phyloP scores from a whole-genome alignment of 2,888 invertebrate genomes.

The Drosophila buzzatii region DNA sequence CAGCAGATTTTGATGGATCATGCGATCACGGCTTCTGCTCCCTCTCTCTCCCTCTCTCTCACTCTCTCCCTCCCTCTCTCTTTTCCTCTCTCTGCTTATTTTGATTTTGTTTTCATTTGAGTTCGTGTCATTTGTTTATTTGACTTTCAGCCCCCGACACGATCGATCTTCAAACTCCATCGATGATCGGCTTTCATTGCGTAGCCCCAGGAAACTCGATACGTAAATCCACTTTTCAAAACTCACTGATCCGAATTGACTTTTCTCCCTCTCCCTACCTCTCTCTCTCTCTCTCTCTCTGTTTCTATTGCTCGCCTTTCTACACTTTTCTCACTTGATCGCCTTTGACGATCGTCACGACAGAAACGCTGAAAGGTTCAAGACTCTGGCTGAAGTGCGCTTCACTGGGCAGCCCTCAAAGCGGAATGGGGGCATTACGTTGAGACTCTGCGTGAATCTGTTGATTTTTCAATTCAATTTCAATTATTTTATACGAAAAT shows the following conservation, averaged over 20 bases:
- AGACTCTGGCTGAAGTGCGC: conserved; percentile 6
- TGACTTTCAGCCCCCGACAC: conserved; percentile 5
- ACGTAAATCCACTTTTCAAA: conserved; percentile 29
- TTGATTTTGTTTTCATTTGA: conserved; percentile 36
- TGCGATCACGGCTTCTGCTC: conserved; percentile 39
- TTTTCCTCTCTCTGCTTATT: background rate
- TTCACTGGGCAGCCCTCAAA: background rate
- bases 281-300: conserved; percentile 3
- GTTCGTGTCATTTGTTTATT: conserved; percentile 33
- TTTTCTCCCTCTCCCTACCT: conserved; percentile 31
- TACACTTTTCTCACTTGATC: conserved; percentile 53
- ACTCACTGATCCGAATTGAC: conserved; percentile 29
- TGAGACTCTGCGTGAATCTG: conserved; percentile 5
- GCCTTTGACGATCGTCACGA: conserved; percentile 30
- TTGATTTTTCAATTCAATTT: conserved; percentile 4
- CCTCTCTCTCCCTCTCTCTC: background rate
- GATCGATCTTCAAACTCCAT: conserved; percentile 21
- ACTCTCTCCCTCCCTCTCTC: background rate
- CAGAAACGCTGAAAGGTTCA: conserved; percentile 35
- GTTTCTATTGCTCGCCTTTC: conserved; percentile 39
- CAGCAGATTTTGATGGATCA: conserved; percentile 45
- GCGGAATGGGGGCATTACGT: background rate
- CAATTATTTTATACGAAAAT: background rate
- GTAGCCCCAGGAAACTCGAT: conserved; percentile 32
- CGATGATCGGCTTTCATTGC: conserved; percentile 19